These are phyloP conservation scores for Rhopalosiphum nymphaeae DNA, from an alignment of 2,888 invertebrate species.

Conservation along the genomic window DNA sequence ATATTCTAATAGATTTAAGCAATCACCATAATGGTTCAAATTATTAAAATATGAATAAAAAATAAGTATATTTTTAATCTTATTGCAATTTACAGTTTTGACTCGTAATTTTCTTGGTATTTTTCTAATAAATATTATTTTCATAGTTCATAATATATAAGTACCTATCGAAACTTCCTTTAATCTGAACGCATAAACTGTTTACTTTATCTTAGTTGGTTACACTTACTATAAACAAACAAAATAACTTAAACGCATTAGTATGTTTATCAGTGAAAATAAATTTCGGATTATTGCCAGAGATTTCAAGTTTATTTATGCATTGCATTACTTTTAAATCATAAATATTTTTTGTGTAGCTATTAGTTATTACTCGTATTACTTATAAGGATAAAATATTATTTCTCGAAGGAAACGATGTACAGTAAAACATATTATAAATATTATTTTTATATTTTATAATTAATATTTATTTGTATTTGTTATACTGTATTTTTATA, in stretches of 20 bases:
- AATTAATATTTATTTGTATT: too few relatives aligned
- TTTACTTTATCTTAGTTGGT: background rate
- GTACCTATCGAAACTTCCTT: background rate
- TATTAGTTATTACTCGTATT: background rate
- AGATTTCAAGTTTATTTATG: slow-evolving; percentile 42
- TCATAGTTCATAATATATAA: background rate
- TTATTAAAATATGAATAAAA: background rate
- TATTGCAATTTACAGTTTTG: background rate
- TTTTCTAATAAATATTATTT: background rate
- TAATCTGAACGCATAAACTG: slow-evolving; percentile 4
- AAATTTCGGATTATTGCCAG: slow-evolving; percentile 50
- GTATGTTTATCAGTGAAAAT: slow-evolving; percentile 36
- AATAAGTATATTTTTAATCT: background rate
- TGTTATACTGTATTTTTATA: too few relatives aligned
- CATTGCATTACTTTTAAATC: slow-evolving; percentile 17
- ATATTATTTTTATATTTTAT: too few relatives aligned
- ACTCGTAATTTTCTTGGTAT: background rate
- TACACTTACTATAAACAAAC: slow-evolving; percentile 28
- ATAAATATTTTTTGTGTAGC: slow-evolving; percentile 2
- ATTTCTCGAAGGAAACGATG: too few relatives aligned
- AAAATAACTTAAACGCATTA: slow-evolving; percentile 30
- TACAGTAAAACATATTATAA: too few relatives aligned
- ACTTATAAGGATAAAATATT: background rate
- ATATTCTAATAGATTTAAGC: background rate
- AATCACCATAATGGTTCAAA: background rate